These are phyloP conservation scores for Nomia melanderi DNA, from an alignment of 1,140 invertebrate genomes.

Conservation along the genomic window DNA sequence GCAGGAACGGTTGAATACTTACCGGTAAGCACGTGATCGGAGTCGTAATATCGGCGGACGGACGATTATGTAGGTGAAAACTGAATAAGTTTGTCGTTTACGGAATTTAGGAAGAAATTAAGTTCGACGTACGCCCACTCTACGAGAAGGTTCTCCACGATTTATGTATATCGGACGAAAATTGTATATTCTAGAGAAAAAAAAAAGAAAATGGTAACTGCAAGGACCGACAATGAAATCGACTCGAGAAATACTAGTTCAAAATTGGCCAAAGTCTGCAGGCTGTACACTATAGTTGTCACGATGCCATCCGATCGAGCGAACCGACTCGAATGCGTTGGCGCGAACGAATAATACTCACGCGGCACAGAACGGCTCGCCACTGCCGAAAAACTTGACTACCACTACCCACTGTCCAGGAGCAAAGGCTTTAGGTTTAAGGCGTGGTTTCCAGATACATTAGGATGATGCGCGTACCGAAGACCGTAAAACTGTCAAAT, in stretches of 20 bases:
- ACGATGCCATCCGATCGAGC: slow-evolving; percentile 35
- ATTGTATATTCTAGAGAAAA: background rate
- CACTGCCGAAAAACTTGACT: slow-evolving; percentile 56
- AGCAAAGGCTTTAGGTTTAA: slow-evolving; percentile 39
- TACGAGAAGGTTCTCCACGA: background rate
- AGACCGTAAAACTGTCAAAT: background rate
- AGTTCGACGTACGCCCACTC: no score
- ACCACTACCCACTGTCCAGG: slow-evolving; percentile 30
- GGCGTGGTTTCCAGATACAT: slow-evolving; percentile 45
- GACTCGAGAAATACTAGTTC: background rate
- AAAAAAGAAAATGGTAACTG: background rate
- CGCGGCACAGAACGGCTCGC: slow-evolving; percentile 2
- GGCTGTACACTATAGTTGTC: background rate
- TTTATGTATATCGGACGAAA: background rate
- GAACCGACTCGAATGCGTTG: slow-evolving; percentile 59
- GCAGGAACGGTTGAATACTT: slow-evolving; percentile 52
- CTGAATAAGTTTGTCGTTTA: slow-evolving; percentile 14
- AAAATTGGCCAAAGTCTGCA: slow-evolving; percentile 25
- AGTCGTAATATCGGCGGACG: slow-evolving; percentile 25
- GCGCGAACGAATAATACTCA: slow-evolving; percentile 60
- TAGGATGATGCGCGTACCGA: background rate
- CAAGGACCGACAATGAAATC: background rate
- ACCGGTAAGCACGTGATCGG: slow-evolving; percentile 52
- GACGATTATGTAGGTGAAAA: slow-evolving; percentile 51
- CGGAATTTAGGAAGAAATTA: background rate